phyloP scores from a whole-genome alignment of 2,113 vertebrate genomes.

The Scytalopus superciliaris region DNA sequence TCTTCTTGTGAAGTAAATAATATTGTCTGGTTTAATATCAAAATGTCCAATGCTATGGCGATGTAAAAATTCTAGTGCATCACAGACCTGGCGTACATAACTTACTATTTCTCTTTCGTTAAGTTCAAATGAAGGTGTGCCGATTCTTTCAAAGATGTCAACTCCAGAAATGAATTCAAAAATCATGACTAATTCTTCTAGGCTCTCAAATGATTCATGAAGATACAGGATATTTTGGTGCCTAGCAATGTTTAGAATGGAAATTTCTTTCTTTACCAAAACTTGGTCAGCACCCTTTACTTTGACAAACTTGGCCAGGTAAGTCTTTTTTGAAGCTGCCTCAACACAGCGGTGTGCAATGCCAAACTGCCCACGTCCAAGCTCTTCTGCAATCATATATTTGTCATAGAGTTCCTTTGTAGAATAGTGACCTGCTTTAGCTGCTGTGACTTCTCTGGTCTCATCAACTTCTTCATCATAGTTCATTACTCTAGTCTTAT shows the following conservation, averaged over 20 bases:
- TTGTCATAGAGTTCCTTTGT: slow-evolving; percentile 90
- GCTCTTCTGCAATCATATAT: slow-evolving; percentile 96
- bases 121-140: slow-evolving; percentile 87
- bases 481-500: slow-evolving; percentile 91
- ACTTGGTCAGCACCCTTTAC: slow-evolving; percentile 96
- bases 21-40: slow-evolving; percentile 95
- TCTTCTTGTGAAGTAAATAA: slow-evolving; percentile 91
- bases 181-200: slow-evolving; percentile 96
- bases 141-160: slow-evolving; percentile 94
- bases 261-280: slow-evolving; percentile 95
- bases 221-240: slow-evolving; percentile 89
- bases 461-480: slow-evolving; percentile 97
- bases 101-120: slow-evolving; percentile 89
- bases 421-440: slow-evolving; percentile 86
- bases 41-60: slow-evolving; percentile 89
- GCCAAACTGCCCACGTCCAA: slow-evolving; percentile 93
- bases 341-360: slow-evolving; percentile 93
- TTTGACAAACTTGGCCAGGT: slow-evolving; percentile 96
- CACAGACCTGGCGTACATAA: slow-evolving; percentile 90
- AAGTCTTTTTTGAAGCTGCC: slow-evolving; percentile 91
- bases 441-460: slow-evolving; percentile 75
- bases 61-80: slow-evolving; percentile 91
- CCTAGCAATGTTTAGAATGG: slow-evolving; percentile 87
- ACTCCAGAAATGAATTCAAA: slow-evolving; percentile 95
- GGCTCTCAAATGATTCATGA: slow-evolving; percentile 93